These are phyloP conservation scores for Notodonta dromedarius DNA, from an alignment of 2,888 invertebrate species.

Conservation along the genomic window DNA sequence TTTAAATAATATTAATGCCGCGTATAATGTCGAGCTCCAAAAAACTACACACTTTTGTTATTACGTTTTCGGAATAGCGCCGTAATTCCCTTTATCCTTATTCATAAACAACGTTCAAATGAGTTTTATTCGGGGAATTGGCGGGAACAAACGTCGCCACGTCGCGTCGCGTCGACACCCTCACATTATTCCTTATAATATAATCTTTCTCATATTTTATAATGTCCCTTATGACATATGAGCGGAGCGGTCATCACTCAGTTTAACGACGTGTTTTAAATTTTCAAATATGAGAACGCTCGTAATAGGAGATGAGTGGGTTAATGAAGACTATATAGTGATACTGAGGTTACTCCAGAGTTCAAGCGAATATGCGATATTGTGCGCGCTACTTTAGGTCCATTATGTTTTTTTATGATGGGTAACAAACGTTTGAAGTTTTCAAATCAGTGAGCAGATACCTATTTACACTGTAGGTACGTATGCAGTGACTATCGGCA, in stretches of 20 bases:
- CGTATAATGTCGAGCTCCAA: conserved; percentile 12
- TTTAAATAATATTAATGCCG: conserved; percentile 15
- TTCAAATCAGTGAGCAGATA: too few species aligned
- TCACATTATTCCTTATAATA: conserved; percentile 43
- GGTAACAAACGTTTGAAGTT: too few species aligned
- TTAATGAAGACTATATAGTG: neutral
- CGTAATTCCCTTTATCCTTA: conserved; percentile 47
- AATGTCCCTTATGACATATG: conserved; percentile 43
- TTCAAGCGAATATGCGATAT: neutral
- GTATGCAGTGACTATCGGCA: too few species aligned
- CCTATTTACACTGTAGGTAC: too few species aligned
- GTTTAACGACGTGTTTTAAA: conserved; percentile 52
- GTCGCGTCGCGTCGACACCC: conserved; percentile 39
- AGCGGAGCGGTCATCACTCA: conserved; percentile 38
- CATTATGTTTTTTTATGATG: neutral
- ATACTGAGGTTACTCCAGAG: neutral
- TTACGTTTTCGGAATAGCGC: conserved; percentile 39
- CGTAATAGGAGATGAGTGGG: conserved; percentile 21
- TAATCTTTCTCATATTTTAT: conserved; percentile 54
- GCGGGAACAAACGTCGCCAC: conserved; percentile 14
- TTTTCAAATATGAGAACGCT: conserved; percentile 27
- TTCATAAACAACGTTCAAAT: conserved; percentile 52
- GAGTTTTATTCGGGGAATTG: conserved; percentile 38
- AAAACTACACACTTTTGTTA: conserved; percentile 34
- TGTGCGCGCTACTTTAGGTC: neutral